A percentile compares a stretch with the other conserved stretches of the same genome.
Conservation (phyloP, 1,140 invertebrate genomes). For the Drosophila sp. region DNA sequence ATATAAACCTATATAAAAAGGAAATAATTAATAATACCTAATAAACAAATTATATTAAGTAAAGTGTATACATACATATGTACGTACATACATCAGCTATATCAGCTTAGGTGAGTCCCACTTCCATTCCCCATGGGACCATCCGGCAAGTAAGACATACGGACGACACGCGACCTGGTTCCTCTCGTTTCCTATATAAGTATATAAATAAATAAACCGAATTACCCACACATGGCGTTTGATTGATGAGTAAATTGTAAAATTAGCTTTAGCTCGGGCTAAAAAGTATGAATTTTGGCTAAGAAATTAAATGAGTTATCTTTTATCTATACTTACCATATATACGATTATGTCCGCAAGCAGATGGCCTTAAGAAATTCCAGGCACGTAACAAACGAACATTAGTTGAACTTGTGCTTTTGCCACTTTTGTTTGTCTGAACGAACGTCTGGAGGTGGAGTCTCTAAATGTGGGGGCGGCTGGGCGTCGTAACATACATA, state of each 20-base stretch:
- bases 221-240: constrained; percentile 45
- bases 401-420: constrained; percentile 59
- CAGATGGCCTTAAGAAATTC: constrained; percentile 47
- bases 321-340: constrained; percentile 39
- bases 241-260: constrained; percentile 46
- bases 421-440: constrained; percentile 31
- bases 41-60: constrained; percentile 9
- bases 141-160: constrained; percentile 20
- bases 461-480: constrained; percentile 15
- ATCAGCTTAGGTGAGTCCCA: constrained; percentile 60
- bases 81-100: constrained; percentile 10
- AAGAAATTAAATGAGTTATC: constrained; percentile 45
- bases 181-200: constrained; percentile 6
- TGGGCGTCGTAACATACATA: constrained; percentile 61
- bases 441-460: neutral
- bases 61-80: neutral
- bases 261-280: neutral
- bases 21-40: constrained; percentile 1
- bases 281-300: constrained; percentile 16
- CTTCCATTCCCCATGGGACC: neutral
- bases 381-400: constrained; percentile 67
- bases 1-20: neutral
- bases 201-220: constrained; percentile 6
- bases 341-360: constrained; percentile 26
- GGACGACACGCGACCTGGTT: constrained; percentile 57